Evolutionary conservation across 2,888 invertebrate genomes (phyloP).

Genomic region (Drosophila trichaetosa): DNA sequence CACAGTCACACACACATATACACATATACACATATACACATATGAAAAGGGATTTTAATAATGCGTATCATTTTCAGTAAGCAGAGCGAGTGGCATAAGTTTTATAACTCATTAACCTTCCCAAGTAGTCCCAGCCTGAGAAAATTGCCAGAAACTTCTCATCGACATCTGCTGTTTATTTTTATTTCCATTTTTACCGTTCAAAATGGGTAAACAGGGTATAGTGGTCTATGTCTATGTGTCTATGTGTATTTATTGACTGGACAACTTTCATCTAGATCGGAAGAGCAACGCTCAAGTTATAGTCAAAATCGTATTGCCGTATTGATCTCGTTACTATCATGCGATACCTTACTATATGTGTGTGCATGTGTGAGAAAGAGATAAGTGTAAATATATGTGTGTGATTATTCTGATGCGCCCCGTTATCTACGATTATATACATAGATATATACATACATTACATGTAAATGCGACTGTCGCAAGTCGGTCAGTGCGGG

Average conservation of each 20-base stretch:
- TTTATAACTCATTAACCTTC: conserved; percentile 78
- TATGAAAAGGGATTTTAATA: conserved; percentile 65
- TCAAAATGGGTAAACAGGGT: background rate
- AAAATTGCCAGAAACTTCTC: conserved; percentile 35
- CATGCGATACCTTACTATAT: no score
- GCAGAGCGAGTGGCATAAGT: conserved; percentile 61
- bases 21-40: conserved; percentile 3
- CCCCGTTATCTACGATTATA: background rate
- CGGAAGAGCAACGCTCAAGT: background rate
- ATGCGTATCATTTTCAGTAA: conserved; percentile 68
- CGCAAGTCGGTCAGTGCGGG: background rate
- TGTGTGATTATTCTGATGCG: background rate
- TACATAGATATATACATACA: background rate
- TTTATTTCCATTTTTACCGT: background rate
- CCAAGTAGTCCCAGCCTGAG: conserved; percentile 13
- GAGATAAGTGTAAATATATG: background rate
- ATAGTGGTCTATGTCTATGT: no score
- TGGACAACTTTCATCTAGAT: background rate
- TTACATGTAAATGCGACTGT: background rate
- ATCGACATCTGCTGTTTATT: conserved; percentile 2
- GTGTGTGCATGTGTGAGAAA: no score
- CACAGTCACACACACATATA: conserved; percentile 12
- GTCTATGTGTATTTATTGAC: no score
- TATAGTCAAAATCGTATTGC: no score
- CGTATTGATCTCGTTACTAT: no score